Base-by-base conservation (phyloP, 2,113 vertebrate genomes). In the Coracopsis vasa region DNA sequence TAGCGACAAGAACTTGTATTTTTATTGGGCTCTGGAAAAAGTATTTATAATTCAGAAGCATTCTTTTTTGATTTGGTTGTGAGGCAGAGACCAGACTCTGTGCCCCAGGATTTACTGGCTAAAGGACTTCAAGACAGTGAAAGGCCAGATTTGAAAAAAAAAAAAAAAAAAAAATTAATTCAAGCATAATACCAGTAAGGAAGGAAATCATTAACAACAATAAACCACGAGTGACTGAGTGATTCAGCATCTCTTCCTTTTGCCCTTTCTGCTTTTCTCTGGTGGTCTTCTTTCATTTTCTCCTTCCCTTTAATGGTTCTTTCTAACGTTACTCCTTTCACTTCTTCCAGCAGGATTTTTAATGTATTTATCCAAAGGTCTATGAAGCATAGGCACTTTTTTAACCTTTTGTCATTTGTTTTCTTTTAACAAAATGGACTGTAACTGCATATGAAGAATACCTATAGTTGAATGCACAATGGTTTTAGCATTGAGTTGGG, bases 371-470 rank as follows among this genome's bases (percentile, higher is more conserved):
- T 35, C 45, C 56, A 39, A 91, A 74, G 5, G 2, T 51, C 14
- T 35, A 29, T 21, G 9, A 88, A 77, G 2, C 27, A 45, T 2
- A 65, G 10, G 8, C 4, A 20, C 21, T 53, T 50, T 27, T 10
- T 11, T 0, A 27, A 33, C 13, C 1, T 81, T 67, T 62, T 39
- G 1, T 18, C 0, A 2, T 73, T 75, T 65, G 1, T 33, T 7
- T 9, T 56, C 18, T 48, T 44, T 80, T 39, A 86, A 17, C 3
- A 51, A 62, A 53, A 72, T 11, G 4, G 13, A 20, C 15, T 56
- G 9, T 45, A 70, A 31, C 60, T 21, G 4, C 9, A 28, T 25
- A 37, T 78, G 50, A 45, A 44, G 56, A 62, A 70, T 9, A 14
- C 5, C 28, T 78, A 11, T 12, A 29, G 27, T 3, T 56, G 24